A percentile compares a stretch with the other conserved stretches of the same genome.
Conservation (phyloP, 2,888 invertebrate genomes). For the Ormyrus thymus region DNA sequence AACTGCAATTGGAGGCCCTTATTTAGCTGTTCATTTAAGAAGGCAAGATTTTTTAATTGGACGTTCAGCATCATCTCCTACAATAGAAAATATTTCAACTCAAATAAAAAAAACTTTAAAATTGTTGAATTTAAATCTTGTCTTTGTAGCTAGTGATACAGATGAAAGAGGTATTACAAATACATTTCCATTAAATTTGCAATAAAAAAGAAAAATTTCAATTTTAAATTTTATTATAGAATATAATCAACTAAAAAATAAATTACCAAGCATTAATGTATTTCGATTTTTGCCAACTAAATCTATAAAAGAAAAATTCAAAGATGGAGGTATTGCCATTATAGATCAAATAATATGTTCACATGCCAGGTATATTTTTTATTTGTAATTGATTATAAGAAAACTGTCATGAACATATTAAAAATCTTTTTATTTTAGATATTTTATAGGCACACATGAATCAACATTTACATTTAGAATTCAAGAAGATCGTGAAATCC, state of each 20-base stretch:
- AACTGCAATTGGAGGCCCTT: constrained; percentile 81
- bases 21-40: constrained; percentile 90
- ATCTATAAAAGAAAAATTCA: constrained; percentile 77
- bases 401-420: background rate
- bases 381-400: background rate
- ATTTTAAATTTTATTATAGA: constrained; percentile 59
- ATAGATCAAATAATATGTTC: constrained; percentile 97
- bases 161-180: constrained; percentile 76
- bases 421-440: constrained; percentile 72
- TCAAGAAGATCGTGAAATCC: constrained; percentile 97
- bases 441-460: constrained; percentile 93
- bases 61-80: constrained; percentile 85
- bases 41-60: constrained; percentile 90
- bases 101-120: constrained; percentile 82
- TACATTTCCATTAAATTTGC: background rate
- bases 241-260: constrained; percentile 55
- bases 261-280: constrained; percentile 61
- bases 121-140: constrained; percentile 77
- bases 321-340: constrained; percentile 92
- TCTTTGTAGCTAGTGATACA: constrained; percentile 93
- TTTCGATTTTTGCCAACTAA: constrained; percentile 70
- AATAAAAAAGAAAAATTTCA: too few relatives aligned
- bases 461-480: constrained; percentile 98
- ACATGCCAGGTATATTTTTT: constrained; percentile 79
- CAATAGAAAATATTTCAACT: constrained; percentile 83